A percentile compares a stretch with the other conserved stretches of the same genome.
phyloP scores from a whole-genome alignment of 2,888 invertebrate species.

The Standfussiana lucernea region DNA sequence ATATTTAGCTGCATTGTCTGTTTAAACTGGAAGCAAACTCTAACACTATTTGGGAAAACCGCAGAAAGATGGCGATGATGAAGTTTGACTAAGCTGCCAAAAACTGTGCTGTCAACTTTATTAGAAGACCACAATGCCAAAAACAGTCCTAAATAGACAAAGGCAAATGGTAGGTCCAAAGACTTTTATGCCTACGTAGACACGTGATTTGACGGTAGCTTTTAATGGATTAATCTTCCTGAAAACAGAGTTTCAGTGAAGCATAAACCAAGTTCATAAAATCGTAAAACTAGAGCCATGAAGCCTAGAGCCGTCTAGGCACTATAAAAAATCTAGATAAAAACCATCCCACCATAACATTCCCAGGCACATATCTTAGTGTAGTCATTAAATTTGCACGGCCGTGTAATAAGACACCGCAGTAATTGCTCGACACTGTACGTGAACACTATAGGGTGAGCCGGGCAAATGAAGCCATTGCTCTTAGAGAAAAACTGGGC shows the following conservation, averaged over 20 bases:
- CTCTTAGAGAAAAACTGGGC: slow-evolving; percentile 60
- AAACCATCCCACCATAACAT: slow-evolving; percentile 1
- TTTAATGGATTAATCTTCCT: neutral
- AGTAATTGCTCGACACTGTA: slow-evolving; percentile 76
- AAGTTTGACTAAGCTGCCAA: neutral
- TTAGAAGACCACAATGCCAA: neutral
- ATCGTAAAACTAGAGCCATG: neutral
- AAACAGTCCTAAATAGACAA: neutral
- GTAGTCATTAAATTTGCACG: slow-evolving; percentile 82
- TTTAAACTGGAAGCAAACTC: neutral
- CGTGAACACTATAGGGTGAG: slow-evolving; percentile 68
- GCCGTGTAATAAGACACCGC: slow-evolving; percentile 76
- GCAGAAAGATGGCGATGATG: neutral
- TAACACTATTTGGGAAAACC: neutral
- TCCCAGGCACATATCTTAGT: slow-evolving; percentile 51
- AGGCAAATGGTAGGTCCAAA: neutral
- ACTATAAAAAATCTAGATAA: neutral
- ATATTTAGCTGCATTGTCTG: too few species aligned
- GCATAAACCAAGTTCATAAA: neutral
- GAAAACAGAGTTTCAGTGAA: neutral
- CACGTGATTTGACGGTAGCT: neutral
- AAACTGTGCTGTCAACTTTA: neutral
- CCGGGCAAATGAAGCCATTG: slow-evolving; percentile 81
- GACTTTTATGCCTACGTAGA: neutral
- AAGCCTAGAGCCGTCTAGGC: neutral